phyloP scores from a whole-genome alignment of 2,888 invertebrate species.

The Campoletis raptor region DNA sequence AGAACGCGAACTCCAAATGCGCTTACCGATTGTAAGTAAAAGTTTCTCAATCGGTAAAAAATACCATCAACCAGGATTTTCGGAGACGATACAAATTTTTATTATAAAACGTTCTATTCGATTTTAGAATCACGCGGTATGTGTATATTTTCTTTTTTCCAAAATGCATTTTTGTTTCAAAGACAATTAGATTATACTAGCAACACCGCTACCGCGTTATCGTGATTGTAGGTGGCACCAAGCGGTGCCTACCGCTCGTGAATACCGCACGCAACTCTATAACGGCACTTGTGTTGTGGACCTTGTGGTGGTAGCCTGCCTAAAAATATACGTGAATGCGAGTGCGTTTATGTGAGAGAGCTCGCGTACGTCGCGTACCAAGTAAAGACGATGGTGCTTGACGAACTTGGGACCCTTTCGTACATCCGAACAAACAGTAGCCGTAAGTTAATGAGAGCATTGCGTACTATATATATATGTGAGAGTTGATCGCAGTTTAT shows the following conservation, averaged over 20 bases:
- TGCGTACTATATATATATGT: not conserved
- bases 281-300: not conserved
- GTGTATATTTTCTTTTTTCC: not conserved
- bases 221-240: slow-evolving; percentile 15
- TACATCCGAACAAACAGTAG: slow-evolving; percentile 10
- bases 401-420: not conserved
- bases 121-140: not conserved
- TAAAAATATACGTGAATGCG: slow-evolving; percentile 5
- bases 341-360: not conserved
- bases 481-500: not conserved
- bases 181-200: not conserved
- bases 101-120: not conserved
- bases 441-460: slow-evolving; percentile 7
- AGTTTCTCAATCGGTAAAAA: not conserved
- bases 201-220: not conserved
- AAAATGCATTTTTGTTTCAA: not conserved
- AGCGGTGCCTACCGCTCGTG: not conserved
- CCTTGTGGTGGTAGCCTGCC: not conserved
- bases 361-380: slow-evolving; percentile 8
- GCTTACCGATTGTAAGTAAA: too few species aligned
- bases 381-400: slow-evolving; percentile 6
- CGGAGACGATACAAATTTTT: not conserved
- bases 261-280: not conserved
- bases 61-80: not conserved
- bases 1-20: too few species aligned